Percentiles rank a stretch among this genome's conserved stretches.
phyloP scores from a whole-genome alignment of 2,113 vertebrate genomes.

The Microcebus griseorufus region DNA sequence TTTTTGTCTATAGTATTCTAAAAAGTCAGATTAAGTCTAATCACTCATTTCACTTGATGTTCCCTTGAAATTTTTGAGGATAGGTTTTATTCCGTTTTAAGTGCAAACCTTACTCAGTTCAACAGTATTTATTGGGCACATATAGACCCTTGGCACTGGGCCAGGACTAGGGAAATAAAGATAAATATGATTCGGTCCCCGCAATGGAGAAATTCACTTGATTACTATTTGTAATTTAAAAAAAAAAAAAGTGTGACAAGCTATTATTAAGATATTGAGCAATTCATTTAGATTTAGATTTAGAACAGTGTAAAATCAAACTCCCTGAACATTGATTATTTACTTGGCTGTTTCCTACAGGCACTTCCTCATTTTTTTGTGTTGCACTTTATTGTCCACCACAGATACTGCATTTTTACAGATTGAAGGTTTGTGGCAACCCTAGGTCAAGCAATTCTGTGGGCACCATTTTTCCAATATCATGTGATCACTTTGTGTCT shows the following conservation, averaged over 20 bases:
- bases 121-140: neutral
- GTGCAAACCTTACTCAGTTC: neutral
- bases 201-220: neutral
- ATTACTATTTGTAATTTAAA: neutral
- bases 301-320: neutral
- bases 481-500: too few species aligned
- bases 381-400: too few species aligned
- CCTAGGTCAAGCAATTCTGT: too few species aligned
- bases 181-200: neutral
- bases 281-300: neutral
- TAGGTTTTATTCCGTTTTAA: neutral
- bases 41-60: neutral
- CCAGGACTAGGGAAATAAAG: neutral
- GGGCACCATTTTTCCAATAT: too few species aligned
- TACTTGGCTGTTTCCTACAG: neutral
- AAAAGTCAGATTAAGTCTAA: neutral
- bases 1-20: neutral
- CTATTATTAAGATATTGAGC: neutral
- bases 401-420: too few species aligned
- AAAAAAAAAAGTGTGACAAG: neutral
- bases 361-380: too few species aligned
- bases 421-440: too few species aligned
- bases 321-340: neutral
- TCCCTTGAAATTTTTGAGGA: neutral
- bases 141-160: neutral